Base-by-base conservation (phyloP, 1,140 invertebrate species). In the Anoplophora glabripennis region DNA sequence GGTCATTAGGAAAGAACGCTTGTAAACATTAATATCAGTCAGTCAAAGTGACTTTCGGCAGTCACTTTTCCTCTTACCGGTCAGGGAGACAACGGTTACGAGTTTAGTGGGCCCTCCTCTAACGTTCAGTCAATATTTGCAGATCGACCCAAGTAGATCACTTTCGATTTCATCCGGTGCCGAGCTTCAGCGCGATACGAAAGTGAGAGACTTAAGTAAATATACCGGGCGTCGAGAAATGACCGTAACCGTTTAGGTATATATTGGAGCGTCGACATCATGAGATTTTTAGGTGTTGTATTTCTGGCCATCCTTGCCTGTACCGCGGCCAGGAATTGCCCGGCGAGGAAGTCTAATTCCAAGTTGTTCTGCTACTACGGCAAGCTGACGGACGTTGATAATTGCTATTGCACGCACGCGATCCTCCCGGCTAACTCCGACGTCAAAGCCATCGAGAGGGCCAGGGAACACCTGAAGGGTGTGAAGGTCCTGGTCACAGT, bases 351-450 rank as follows among this genome's bases (percentile, higher is more conserved):
- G 45, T 48, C 57, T 14, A 66, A 63, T 34, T 68, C 71, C 0
- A 74, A 73, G 53, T 52, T 74, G 36, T 56, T 74, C 38, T 74
- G 72, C 61, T 74, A 74, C 49, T 74, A 72, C 45, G 64, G 71
- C 47, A 64, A 67, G 54, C 52, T 70, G 44, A 63, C 55, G 0
- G 61, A 66, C 9, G 49, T 68, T 14, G 61, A 72, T n/a, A 58
- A 40, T 7, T 74, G 72, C 52, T 66, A 68, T 53, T 74, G 72
- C 60, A 67, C 64, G 14, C 71, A 73, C 48, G 64, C 72, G 52
- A 65, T 74, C 48, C 53, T 74, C 41, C 71, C 72, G 17, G 59
- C 62, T 2, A 54, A 61, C 36, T 49, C 70, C 4, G 67, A 72
- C 18, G 41, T 65, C n/a, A 66, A 68, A 54, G 35, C 52, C 21